Evolutionary conservation across 2,113 vertebrate genomes (phyloP), one percentile per base, ranked within the genome.

Genomic region (Camelus bactrianus): DNA sequence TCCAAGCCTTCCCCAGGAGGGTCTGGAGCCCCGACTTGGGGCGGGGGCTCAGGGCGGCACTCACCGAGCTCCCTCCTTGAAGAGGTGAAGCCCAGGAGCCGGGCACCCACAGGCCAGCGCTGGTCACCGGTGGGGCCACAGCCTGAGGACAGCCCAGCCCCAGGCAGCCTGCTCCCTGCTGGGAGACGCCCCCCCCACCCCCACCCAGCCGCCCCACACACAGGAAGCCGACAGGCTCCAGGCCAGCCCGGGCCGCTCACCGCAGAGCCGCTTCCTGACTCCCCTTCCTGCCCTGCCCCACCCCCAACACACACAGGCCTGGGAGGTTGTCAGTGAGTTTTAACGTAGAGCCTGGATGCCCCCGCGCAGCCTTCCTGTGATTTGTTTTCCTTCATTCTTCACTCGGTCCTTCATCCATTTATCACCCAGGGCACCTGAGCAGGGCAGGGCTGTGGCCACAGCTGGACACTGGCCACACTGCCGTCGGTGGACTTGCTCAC

Each of bases 81-180:
- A 42, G 38, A 42, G 15, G 19, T 1, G 8, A 17, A 15, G 48
- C 3, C 5, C 15, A 3, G 0, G 0, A 0, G 0, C 11, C 9
- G 3, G 50, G 30, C 22, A 35, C 48, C 15, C 3, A 4, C 0
- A 0, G 0, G 26, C 52, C 42, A 4, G 20, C 0, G 0, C 67
- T 22, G 32, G 17, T 22, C 22, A 11, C 35, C 5, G 26, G n/a
- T 9, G 1, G 17, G 26, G 11, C 8, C 50, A 30, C 8, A 30
- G 35, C 79, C 22, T 54, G n/a, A 67, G n/a, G 9, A 3, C 50
- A 24, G 17, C 16, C 0, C 1, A 35, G 30, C 10, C 5, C 56
- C 52, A 11, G 12, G 54, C 20, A 8, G 28, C 35, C 72, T 69
- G 35, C 2, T 22, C 8, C n/a, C 48, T 2, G 26, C 38, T 6